These are phyloP conservation scores for Drosophila yooni DNA, from an alignment of 2,888 invertebrate species.

Conservation along the genomic window DNA sequence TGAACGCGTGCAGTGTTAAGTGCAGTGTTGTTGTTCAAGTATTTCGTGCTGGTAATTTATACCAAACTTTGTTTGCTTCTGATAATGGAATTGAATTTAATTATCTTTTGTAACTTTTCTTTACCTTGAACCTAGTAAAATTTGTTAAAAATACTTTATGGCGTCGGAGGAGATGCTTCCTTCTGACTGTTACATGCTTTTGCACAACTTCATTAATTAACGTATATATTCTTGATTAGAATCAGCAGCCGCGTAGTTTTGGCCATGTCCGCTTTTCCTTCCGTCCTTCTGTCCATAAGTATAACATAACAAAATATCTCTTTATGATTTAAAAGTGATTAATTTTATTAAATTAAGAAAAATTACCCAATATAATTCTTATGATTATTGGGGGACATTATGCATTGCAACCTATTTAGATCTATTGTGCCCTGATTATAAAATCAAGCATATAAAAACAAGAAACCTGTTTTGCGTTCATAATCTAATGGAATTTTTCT, in stretches of 20 bases:
- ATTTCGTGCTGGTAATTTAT: slow-evolving; percentile 3
- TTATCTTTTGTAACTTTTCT: neutral
- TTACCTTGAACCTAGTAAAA: too few relatives aligned
- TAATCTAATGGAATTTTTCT: neutral
- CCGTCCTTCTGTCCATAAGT: neutral
- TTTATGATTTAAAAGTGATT: neutral
- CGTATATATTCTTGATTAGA: neutral
- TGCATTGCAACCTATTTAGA: neutral
- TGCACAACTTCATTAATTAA: neutral
- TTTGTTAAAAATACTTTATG: neutral
- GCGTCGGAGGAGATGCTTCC: neutral
- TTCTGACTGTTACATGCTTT: neutral
- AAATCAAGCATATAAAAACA: neutral
- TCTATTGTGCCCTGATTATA: neutral
- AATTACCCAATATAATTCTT: neutral
- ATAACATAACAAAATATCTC: neutral
- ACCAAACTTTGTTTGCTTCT: neutral
- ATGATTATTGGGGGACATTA: neutral
- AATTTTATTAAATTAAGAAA: neutral
- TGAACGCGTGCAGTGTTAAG: slow-evolving; percentile 23
- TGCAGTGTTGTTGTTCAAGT: neutral
- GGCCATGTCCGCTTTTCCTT: too few relatives aligned
- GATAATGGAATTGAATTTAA: neutral
- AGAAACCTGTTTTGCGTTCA: neutral
- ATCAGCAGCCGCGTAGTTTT: neutral